A percentile compares a stretch with the other conserved stretches of the same genome.
Evolutionary conservation across 2,797 vertebrate species (phyloP).

Genomic region (Pseudopleuronectes americanus): DNA sequence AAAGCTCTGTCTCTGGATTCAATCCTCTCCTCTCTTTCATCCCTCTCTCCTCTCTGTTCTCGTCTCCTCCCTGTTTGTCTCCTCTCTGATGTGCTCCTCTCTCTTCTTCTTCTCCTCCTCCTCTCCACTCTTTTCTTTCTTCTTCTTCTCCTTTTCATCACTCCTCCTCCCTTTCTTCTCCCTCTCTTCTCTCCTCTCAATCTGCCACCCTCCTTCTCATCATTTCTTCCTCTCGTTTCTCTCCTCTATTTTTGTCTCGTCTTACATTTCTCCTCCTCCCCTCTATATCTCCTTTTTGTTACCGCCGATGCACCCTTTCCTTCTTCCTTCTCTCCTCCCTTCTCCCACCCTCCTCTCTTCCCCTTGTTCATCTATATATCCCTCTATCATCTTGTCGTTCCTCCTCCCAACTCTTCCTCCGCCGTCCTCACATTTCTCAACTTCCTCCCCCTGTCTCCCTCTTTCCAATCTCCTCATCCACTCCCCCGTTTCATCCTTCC

Average conservation of each 20-base stretch:
- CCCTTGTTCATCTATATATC: no score
- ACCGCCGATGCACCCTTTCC: no score
- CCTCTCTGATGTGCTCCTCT: not conserved
- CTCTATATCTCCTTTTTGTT: no score
- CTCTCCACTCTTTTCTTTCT: not conserved
- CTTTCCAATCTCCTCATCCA: no score
- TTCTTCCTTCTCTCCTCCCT: not conserved
- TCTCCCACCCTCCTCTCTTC: not conserved
- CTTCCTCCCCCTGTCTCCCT: not conserved
- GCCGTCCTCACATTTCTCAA: not conserved
- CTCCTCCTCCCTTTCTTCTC: not conserved
- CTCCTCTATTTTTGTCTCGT: not conserved
- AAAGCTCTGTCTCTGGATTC: not conserved
- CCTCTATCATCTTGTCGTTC: no score
- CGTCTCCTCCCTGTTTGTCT: slow-evolving; percentile 1
- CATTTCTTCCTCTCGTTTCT: not conserved
- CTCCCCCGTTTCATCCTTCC: not conserved
- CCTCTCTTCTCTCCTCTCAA: not conserved
- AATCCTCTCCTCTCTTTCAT: slow-evolving; percentile 5
- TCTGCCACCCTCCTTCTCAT: no score
- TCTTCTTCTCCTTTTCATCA: not conserved
- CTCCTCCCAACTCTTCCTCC: not conserved
- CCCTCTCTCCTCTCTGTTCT: not conserved
- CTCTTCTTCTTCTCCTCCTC: not conserved
- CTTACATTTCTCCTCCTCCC: not conserved